Evolutionary conservation across 2,888 invertebrate genomes (phyloP).

Genomic region (Parnassius smintheus): DNA sequence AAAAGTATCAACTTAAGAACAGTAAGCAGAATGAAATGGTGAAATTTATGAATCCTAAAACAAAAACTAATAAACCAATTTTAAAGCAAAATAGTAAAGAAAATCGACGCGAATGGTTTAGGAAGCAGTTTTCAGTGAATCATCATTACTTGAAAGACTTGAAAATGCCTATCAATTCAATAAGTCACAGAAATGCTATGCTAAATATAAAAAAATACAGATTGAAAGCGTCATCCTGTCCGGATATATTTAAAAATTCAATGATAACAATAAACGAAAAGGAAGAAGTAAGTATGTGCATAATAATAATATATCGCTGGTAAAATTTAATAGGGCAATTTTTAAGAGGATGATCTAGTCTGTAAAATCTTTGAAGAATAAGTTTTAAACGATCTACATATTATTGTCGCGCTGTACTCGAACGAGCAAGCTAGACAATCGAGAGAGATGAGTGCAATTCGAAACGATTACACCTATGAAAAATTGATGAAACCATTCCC

Average conservation of each 20-base stretch:
- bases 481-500: no score
- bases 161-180: slow-evolving; percentile 88
- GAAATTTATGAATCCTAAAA: slow-evolving; percentile 52
- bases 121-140: slow-evolving; percentile 76
- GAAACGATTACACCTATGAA: no score
- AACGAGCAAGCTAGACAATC: no score
- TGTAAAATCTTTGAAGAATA: no score
- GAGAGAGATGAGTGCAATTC: no score
- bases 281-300: slow-evolving; percentile 82
- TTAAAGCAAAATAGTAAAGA: slow-evolving; percentile 67
- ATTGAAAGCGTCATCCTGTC: slow-evolving; percentile 93
- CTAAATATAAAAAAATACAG: slow-evolving; percentile 90
- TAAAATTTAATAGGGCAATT: no score
- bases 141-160: slow-evolving; percentile 87
- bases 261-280: slow-evolving; percentile 91
- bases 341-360: no score
- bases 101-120: slow-evolving; percentile 70
- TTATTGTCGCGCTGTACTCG: no score
- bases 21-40: slow-evolving; percentile 45
- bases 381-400: no score
- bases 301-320: no score
- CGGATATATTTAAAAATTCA: slow-evolving; percentile 94
- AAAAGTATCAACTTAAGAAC: slow-evolving; percentile 52
- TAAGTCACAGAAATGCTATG: slow-evolving; percentile 93
- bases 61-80: slow-evolving; percentile 58